Base-by-base conservation (phyloP, 37 sponge, comb jelly and placozoan genomes). In the Aphrocallistes beatrix region DNA sequence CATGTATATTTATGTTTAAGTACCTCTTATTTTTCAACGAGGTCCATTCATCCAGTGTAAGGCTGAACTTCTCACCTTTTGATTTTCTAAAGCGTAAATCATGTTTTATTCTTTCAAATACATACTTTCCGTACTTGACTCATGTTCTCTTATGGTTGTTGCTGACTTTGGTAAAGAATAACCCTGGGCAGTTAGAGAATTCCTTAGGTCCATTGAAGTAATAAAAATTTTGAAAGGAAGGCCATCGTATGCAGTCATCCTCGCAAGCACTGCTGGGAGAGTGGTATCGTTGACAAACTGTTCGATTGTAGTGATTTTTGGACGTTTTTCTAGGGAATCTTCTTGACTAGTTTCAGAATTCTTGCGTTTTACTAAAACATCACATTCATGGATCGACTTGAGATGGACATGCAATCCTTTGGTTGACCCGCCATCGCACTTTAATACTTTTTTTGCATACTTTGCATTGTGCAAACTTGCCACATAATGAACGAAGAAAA, bases 251-350 rank as follows among this genome's bases (percentile, higher is more conserved):
- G 34, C 75, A 60, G 75, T 60, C 75, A 60, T 60, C 75, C 75
- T 60, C 75, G 32, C 75, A 60, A 60, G 75, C 34, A 60, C 75
- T 60, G 75, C 75, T 32, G 75, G 25, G 10, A 60, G 75, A 47
- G 75, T 60, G 75, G 75, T 60, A 60, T 60, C 75, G 75, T 60
- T 60, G 75, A 60, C 75, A 60, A 60, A 60, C 32, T 60, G 75
- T 60, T 60, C 75, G n/a, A 60, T 60, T 60, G 75, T 42, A 60
- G 75, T 60, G 75, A 60, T 60, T 60, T 60, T 60, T 30, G 75
- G 75, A 60, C 75, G 75, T 60, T 60, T 60, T 42, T 60, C 32
- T 60, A 19, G 75, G n/a, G 75, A 60, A 60, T 60, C 75, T 60
- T 60, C 75, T 19, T 28, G 75, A 60, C 8, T 19, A 60, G 75